Evolutionary conservation across 2,888 invertebrate genomes (phyloP), one percentile per base, ranked within the genome.

Genomic region (Steinernema carpocapsae): DNA sequence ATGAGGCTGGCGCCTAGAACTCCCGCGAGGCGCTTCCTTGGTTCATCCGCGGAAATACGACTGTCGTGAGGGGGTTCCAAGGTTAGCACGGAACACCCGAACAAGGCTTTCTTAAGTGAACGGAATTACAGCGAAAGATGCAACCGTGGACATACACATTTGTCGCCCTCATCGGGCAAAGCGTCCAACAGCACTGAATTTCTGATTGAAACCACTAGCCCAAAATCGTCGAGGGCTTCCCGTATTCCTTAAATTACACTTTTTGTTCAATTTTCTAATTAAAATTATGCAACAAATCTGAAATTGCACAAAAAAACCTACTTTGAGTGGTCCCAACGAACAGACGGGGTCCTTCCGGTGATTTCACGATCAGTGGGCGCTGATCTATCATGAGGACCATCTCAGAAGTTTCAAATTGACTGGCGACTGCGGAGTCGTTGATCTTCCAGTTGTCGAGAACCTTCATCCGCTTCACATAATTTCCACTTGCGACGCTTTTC

Each of bases 111-210:
- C 77, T 80, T 56, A 24, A 79, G 37, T 29, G 14, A 70, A 72
- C 17, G 24, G 32, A 26, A 70, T 22, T 4, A n/a, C 19, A 59
- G 4, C 12, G 32, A n/a, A 48, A 76, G 75, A 2, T 45, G n/a
- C 3, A 7, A 32, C 10, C 10, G 10, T 37, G 4, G 10, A 64
- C 17, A 7, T 4, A 42, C 64, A 17, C 77, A 77, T 51, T 71
- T 75, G 24, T 76, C 75, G 29, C 75, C 74, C 19, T 70, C 78
- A 37, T 19, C 26, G 17, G 77, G 77, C 26, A 81, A 71, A 0
- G 79, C 79, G 71, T 84, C 84, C 32, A 85, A 75, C 19, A 85
- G 77, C 72, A 81, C 82, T 0, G 84, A 84, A 72, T 82, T 80
- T 51, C 77, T 64, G 19, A 80, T 70, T 43, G 80, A 81, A 48